Conservation (phyloP, 2,113 vertebrate species). For the Erythrocercus mccallii region DNA sequence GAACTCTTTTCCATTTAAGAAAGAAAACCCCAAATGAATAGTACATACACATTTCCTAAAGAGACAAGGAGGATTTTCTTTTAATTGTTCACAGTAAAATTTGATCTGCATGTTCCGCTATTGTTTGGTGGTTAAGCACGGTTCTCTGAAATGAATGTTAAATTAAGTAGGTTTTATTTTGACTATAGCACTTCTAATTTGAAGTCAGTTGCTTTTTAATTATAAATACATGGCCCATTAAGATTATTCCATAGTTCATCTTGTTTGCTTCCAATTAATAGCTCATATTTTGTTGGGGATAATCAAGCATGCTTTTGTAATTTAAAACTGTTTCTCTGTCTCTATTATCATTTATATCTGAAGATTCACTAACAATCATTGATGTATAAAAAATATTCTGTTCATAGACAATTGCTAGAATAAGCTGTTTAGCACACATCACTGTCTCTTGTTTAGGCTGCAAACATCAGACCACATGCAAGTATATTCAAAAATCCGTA, state of each 20-base stretch:
- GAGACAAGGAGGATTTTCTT: not conserved
- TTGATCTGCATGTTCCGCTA: constrained; percentile 71
- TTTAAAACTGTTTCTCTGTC: constrained; percentile 22
- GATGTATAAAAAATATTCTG: not conserved
- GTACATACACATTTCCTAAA: constrained; percentile 40
- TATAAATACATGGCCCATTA: constrained; percentile 16
- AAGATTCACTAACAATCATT: constrained; percentile 17
- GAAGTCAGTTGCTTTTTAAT: constrained; percentile 21
- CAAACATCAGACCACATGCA: not conserved
- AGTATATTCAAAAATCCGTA: not conserved
- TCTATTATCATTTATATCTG: constrained; percentile 72
- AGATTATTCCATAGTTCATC: constrained; percentile 31
- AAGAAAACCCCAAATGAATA: not conserved
- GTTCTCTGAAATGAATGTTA: constrained; percentile 59
- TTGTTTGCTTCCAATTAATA: constrained; percentile 67
- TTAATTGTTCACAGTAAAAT: constrained; percentile 23
- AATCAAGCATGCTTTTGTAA: constrained; percentile 74
- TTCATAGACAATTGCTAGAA: not conserved
- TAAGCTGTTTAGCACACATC: not conserved
- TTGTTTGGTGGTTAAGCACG: constrained; percentile 70
- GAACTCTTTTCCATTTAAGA: not conserved
- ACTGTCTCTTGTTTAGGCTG: not conserved
- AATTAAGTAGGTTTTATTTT: constrained; percentile 41
- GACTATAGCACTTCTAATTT: constrained; percentile 4
- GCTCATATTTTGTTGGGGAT: constrained; percentile 54